Evolutionary conservation across 2,113 vertebrate genomes (phyloP), one percentile per base, ranked within the genome.

Genomic region (Aleadryas rufinucha): DNA sequence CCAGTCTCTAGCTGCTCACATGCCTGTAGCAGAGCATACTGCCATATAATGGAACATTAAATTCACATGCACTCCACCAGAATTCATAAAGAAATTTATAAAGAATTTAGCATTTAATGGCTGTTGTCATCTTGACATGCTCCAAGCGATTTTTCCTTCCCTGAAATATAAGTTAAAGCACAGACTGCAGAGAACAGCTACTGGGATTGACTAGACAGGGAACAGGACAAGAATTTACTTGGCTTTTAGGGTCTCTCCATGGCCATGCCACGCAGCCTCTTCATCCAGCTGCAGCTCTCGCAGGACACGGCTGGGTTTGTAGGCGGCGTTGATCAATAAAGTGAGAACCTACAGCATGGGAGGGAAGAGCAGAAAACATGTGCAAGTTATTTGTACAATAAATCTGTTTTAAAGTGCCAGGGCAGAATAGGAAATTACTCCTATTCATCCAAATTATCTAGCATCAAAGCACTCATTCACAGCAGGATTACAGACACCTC

Each of bases 221-320:
- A 75, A 75, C 1, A 60, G 68, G 86, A 37, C 12, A 61, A n/a
- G 44, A 47, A 94, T 98, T 99, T 97, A 99, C 99, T 99, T 99
- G 97, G 99, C 99, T 98, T 99, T 99, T 47, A 99, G 98, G 60
- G 99, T 99, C 98, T 99, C 99, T 90, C 99, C 99, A 66, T 99
- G 98, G 75, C 99, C 99, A 41, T 99, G 99, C 99, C 99, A 99
- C 10, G 98, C 98, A 90, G 98, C 98, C 94, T 99, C 99, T 93
- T 99, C 99, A 96, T 99, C 99, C 97, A 99, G 96, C 97, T 99
- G 99, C 95, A 99, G 98, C 95, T 99, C 99, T 57, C 99, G 97
- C 95, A 99, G 98, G 90, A 99, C 99, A 42, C 99, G 99, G 86
- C 99, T 99, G 35, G 99, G 99, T 92, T 99, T 99, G 97, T 99